phyloP scores from a whole-genome alignment of 2,888 invertebrate genomes.

The Pinctada fucata region DNA sequence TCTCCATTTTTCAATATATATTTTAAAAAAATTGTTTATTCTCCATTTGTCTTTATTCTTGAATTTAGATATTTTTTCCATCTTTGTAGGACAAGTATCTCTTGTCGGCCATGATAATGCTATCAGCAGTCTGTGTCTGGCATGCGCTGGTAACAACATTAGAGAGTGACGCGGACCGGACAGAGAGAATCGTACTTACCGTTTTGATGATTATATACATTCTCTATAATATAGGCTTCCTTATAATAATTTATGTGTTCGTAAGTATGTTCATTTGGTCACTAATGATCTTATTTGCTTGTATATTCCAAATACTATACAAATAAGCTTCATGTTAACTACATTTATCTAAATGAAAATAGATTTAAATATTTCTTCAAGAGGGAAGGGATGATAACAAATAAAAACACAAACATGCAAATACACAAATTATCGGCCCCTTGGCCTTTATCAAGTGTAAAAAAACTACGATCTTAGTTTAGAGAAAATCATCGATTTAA shows the following conservation, averaged over 20 bases:
- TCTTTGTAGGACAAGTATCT: slow-evolving; percentile 74
- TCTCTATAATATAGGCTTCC: slow-evolving; percentile 73
- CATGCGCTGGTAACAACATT: slow-evolving; percentile 72
- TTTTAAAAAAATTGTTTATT: too few species aligned
- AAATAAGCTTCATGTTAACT: background rate
- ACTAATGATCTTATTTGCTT: slow-evolving; percentile 6
- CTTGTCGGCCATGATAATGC: slow-evolving; percentile 73
- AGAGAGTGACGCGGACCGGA: slow-evolving; percentile 55
- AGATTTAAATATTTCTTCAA: too few species aligned
- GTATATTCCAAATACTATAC: background rate
- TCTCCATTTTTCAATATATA: too few species aligned
- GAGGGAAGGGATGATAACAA: too few species aligned
- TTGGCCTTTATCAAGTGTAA: too few species aligned
- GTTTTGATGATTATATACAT: slow-evolving; percentile 72
- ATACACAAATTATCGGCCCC: too few species aligned
- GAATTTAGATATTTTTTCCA: slow-evolving; percentile 1
- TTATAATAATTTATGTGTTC: slow-evolving; percentile 74
- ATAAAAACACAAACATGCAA: too few species aligned
- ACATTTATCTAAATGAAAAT: background rate
- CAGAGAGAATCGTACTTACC: slow-evolving; percentile 72
- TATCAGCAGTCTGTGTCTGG: slow-evolving; percentile 73
- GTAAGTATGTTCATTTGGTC: slow-evolving; percentile 60
- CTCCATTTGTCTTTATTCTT: too few species aligned
- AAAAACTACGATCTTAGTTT: too few species aligned
- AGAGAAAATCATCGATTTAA: too few species aligned